Base-by-base conservation (phyloP, 1,140 invertebrate genomes). In the Brachionus rotundiformis region DNA sequence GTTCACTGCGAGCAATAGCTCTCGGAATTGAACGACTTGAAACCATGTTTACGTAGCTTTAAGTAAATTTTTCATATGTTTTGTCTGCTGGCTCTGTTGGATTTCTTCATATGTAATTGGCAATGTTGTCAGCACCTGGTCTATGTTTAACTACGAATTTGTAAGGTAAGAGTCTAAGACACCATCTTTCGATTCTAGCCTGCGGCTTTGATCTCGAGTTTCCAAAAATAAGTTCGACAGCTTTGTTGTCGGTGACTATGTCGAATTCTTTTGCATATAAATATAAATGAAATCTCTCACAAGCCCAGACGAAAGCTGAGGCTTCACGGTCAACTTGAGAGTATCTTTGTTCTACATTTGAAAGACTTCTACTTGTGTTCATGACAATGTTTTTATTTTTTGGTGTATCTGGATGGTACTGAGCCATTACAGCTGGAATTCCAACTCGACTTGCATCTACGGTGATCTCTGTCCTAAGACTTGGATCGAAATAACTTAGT, bases 401-500 rank as follows among this genome's bases (percentile, higher is more conserved):
- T 71, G 31, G 65, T 19, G 31, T 41, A 19, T 2, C 77, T 71
- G 65, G 65, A 47, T 63, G 11, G 1, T 81, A 73, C 68, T 90
- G 89, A 23, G 84, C 83, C 10, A 90, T 31, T 1, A 91, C 88
- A 1, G 88, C 88, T n/a, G 88, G 88, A 5, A 90, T 27, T 1
- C 88, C 89, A 63, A 84, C 83, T 5, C 84, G 83, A 29, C 83
- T 86, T 16, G 88, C 82, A 59, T 83, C 81, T 31, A 71, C 65
- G 29, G 23, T 71, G 29, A 71, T 44, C 39, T 71, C 39, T 19
- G 65, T 44, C 65, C 31, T 33, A 19, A 36, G 29, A 11, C 19
- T 36, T 44, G 65, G 65, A 23, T 71, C 39, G 29, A 71, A 71
- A 71, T 71, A 71, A 27, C 54, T 25, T 23, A 49, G 19, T 59